These are phyloP conservation scores for Napeogenes sylphis DNA, from an alignment of 2,888 invertebrate genomes.

Conservation along the genomic window DNA sequence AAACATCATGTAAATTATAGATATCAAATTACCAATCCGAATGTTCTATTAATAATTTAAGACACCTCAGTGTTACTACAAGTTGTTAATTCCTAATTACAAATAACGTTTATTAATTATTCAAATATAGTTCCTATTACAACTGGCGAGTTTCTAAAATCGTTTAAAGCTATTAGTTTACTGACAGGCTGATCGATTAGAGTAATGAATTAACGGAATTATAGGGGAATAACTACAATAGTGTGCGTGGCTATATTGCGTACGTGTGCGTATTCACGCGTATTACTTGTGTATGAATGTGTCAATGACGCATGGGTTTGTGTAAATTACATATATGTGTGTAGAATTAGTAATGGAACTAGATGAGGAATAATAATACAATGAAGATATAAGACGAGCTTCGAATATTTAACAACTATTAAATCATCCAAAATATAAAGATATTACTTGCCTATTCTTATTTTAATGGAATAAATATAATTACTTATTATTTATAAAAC, in stretches of 20 bases:
- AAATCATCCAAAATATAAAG: neutral
- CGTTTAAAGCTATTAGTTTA: conserved; percentile 21
- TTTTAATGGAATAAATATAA: neutral
- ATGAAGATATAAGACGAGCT: neutral
- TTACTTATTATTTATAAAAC: neutral
- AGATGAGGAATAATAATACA: neutral
- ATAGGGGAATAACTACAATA: conserved; percentile 11
- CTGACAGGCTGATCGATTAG: conserved; percentile 30
- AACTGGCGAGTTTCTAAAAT: neutral
- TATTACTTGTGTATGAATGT: neutral
- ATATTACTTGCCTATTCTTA: too few relatives aligned
- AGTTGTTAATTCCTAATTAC: conserved; percentile 9
- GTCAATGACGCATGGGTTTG: neutral
- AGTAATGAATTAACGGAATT: conserved; percentile 19
- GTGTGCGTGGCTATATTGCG: conserved; percentile 3
- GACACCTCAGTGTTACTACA: conserved; percentile 21
- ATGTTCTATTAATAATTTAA: conserved; percentile 28
- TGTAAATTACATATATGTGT: neutral
- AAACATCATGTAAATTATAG: neutral
- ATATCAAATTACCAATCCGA: conserved; percentile 23
- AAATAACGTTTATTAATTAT: neutral
- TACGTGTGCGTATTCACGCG: conserved; percentile 8
- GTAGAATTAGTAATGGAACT: neutral
- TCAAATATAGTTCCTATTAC: conserved; percentile 5
- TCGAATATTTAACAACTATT: neutral